Base-by-base conservation (phyloP, 2,797 vertebrate species). In the Enteromius treurensis region DNA sequence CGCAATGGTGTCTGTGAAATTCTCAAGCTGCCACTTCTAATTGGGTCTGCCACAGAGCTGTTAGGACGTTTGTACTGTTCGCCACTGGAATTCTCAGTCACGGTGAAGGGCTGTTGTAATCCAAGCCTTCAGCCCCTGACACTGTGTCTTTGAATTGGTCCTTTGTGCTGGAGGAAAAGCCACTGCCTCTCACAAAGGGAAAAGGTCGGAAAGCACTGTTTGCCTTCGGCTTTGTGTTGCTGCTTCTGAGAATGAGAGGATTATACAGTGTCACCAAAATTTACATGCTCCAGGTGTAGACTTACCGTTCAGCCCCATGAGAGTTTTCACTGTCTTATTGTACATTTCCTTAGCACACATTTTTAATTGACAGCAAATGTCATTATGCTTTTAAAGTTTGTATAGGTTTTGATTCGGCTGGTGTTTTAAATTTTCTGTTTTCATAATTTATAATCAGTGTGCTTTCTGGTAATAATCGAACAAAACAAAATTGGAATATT, bases 81-180 rank as follows among this genome's bases (percentile, higher is more conserved):
- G 71, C 79, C 79, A n/a, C 34, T 84, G 79, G 87, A 89, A 89
- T 92, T 88, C 83, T 88, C 87, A 86, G 88, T 92, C 88, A 86
- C 75, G 73, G 49, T 65, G 67, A 82, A 86, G 82, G 82, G 77
- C 81, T 62, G 86, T 79, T 87, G 92, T 91, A 92, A 94, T 88
- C 89, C 80, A 89, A 93, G 85, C 90, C 90, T 81, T 80, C 85
- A 81, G 86, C 78, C 82, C 58, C 85, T 74, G 86, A 91, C 88
- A 88, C 83, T 71, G 80, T 65, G 62, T 65, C 64, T 76, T 78
- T 93, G 90, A 93, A 94, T 93, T 83, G 83, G 81, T 70, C 85
- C 91, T 92, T 94, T 94, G 91, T 94, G 82, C 79, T 67, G 62
- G 73, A 90, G 62, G 82, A 86, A 91, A 84, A 86, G 84, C 73